A percentile compares a stretch with the other conserved stretches of the same genome.
phyloP scores from a whole-genome alignment of 2,113 vertebrate genomes.

The Antechinus stuartii region DNA sequence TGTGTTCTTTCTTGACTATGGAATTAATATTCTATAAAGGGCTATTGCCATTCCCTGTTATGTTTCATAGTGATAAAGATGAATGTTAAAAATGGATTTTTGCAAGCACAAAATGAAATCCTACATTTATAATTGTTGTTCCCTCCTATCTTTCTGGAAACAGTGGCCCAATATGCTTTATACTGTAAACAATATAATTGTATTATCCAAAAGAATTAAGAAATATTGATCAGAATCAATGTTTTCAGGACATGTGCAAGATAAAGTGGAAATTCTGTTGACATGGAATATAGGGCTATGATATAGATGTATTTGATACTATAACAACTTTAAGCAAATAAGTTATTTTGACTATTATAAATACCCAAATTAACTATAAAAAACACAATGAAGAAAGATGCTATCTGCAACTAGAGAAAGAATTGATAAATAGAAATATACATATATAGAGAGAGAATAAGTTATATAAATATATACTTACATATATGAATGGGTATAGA shows the following conservation, averaged over 20 bases:
- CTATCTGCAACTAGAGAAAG: no score
- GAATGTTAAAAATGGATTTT: conserved; percentile 48
- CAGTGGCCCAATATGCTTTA: not conserved
- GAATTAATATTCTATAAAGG: not conserved
- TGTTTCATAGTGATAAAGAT: conserved; percentile 29
- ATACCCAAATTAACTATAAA: no score
- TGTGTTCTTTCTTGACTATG: conserved; percentile 22
- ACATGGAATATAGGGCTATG: not conserved
- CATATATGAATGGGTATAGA: no score
- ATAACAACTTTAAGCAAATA: not conserved
- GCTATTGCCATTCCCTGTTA: not conserved
- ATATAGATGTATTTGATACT: not conserved
- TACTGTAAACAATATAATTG: not conserved
- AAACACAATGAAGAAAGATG: no score
- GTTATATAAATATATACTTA: no score
- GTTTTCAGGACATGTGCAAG: conserved; percentile 19
- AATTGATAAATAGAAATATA: no score
- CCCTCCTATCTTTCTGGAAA: conserved; percentile 34
- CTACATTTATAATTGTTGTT: not conserved
- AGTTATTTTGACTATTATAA: no score
- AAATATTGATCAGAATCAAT: not conserved
- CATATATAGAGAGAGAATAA: no score
- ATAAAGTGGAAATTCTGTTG: conserved; percentile 18
- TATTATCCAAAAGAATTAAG: not conserved
- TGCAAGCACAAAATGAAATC: conserved; percentile 42